Percentiles rank a stretch among this genome's conserved stretches.
Conservation (phyloP, 2,888 invertebrate genomes). For the Melieria omissa region DNA sequence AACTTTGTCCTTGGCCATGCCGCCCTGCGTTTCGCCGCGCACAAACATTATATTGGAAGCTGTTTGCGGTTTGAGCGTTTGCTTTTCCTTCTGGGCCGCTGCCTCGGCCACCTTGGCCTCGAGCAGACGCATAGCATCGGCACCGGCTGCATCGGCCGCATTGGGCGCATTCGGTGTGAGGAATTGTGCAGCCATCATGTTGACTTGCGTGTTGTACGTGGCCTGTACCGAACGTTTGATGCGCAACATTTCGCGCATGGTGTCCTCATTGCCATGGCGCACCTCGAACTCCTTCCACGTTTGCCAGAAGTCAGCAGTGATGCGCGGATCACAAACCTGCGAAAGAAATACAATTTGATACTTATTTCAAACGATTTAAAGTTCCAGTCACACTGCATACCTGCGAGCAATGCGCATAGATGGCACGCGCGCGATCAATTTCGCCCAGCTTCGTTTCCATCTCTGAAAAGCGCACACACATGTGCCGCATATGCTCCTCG, state of each 20-base stretch:
- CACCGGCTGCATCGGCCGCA: slow-evolving; percentile 79
- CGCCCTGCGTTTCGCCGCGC: slow-evolving; percentile 86
- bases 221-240: slow-evolving; percentile 98
- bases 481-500: slow-evolving; percentile 91
- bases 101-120: slow-evolving; percentile 74
- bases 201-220: slow-evolving; percentile 97
- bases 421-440: slow-evolving; percentile 95
- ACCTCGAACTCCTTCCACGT: slow-evolving; percentile 99
- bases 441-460: slow-evolving; percentile 98
- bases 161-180: slow-evolving; percentile 79
- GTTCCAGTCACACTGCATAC: slow-evolving; percentile 67
- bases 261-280: slow-evolving; percentile 98
- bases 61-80: slow-evolving; percentile 47
- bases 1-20: slow-evolving; percentile 74
- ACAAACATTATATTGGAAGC: slow-evolving; percentile 83
- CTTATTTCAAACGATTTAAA: background rate
- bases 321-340: slow-evolving; percentile 89
- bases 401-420: slow-evolving; percentile 98
- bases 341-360: background rate
- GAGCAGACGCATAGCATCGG: slow-evolving; percentile 89
- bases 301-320: slow-evolving; percentile 95
- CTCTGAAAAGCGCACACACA: slow-evolving; percentile 97
- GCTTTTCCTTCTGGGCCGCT: slow-evolving; percentile 52
- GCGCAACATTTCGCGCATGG: slow-evolving; percentile 97
- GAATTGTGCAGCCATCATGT: slow-evolving; percentile 99